These are phyloP conservation scores for Mamestra brassicae DNA, from an alignment of 2,888 invertebrate species.

Conservation along the genomic window DNA sequence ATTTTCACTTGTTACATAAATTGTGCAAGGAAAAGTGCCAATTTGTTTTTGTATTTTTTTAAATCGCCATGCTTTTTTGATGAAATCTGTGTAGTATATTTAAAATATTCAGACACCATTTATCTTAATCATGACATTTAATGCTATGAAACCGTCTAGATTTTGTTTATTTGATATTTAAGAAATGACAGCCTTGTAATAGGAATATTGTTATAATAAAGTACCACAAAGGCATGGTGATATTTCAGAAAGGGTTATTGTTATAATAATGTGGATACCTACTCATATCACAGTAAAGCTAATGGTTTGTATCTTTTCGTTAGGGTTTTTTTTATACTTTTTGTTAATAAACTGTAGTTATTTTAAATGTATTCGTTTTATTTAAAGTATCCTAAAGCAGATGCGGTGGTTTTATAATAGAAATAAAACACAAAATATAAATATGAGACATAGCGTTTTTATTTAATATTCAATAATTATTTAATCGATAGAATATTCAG, in stretches of 20 bases:
- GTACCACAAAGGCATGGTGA: constrained; percentile 48
- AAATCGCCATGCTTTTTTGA: constrained; percentile 38
- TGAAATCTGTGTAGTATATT: not conserved
- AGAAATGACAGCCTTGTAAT: not conserved
- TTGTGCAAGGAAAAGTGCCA: constrained; percentile 71
- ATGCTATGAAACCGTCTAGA: not conserved
- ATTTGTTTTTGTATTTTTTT: constrained; percentile 46
- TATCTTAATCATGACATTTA: not conserved
- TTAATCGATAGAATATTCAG: constrained; percentile 90
- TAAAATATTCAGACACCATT: constrained; percentile 9
- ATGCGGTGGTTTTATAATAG: constrained; percentile 2
- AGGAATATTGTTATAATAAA: not conserved
- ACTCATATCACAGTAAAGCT: constrained; percentile 40
- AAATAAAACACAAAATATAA: constrained; percentile 78
- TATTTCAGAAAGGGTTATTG: constrained; percentile 25
- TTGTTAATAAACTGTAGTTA: constrained; percentile 74
- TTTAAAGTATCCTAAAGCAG: no score
- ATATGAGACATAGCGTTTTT: constrained; percentile 90
- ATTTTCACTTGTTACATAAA: constrained; percentile 78
- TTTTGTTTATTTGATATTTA: not conserved
- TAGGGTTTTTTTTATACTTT: constrained; percentile 61
- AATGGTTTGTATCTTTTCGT: constrained; percentile 57
- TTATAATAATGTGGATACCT: constrained; percentile 48
- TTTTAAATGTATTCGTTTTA: constrained; percentile 42
- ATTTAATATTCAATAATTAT: constrained; percentile 90